Evolutionary conservation across 2,113 vertebrate species (phyloP).

Genomic region (Pseudolaguvia tuberculata): DNA sequence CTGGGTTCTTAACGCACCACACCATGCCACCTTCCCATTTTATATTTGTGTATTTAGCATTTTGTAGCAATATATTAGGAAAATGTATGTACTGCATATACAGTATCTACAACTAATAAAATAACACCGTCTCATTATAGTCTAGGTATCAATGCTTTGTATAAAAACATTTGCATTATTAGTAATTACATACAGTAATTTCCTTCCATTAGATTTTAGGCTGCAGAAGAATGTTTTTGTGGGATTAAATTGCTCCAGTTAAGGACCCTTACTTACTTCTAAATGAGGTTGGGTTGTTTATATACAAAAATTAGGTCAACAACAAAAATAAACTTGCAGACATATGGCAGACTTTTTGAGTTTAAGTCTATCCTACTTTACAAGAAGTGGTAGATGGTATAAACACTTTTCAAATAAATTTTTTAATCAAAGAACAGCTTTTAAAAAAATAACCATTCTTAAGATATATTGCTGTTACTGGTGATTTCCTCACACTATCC

Average conservation of each 20-base stretch:
- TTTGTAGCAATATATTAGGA: neutral
- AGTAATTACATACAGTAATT: neutral
- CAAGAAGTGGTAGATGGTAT: neutral
- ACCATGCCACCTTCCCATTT: too few relatives aligned
- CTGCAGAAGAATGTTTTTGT: conserved; percentile 26
- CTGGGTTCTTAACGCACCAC: too few relatives aligned
- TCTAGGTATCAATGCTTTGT: too few relatives aligned
- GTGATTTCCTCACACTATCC: too few relatives aligned
- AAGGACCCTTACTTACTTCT: conserved; percentile 41
- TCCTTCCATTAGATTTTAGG: neutral
- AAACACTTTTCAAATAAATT: neutral
- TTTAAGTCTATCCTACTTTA: neutral
- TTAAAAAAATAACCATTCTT: too few relatives aligned
- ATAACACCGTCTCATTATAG: neutral
- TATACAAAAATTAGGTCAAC: neutral
- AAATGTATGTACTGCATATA: neutral
- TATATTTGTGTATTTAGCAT: too few relatives aligned
- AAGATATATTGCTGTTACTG: too few relatives aligned
- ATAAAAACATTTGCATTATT: neutral
- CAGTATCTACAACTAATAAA: neutral
- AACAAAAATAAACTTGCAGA: conserved; percentile 26
- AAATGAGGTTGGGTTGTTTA: conserved; percentile 44
- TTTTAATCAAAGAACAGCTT: neutral
- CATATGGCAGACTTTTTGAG: neutral
- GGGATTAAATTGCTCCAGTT: conserved; percentile 41